Evolutionary conservation across 2,888 invertebrate genomes (phyloP).

Genomic region (Brachylomia viminalis): DNA sequence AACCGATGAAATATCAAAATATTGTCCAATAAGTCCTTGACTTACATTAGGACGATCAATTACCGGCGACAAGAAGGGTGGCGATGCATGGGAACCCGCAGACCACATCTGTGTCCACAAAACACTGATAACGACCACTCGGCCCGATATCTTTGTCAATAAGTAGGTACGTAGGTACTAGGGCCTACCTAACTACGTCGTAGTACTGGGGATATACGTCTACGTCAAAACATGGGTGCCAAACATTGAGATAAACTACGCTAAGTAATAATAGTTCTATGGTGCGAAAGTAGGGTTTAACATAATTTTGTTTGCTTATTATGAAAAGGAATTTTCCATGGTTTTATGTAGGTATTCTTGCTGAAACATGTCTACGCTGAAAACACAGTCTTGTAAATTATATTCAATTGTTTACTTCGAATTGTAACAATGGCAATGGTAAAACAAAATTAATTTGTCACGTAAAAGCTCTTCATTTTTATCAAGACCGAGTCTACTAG

Average conservation of each 20-base stretch:
- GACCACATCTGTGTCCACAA: slow-evolving; percentile 87
- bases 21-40: slow-evolving; percentile 63
- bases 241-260: no score
- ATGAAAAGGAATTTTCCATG: background rate
- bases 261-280: no score
- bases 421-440: background rate
- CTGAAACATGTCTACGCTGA: background rate
- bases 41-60: slow-evolving; percentile 68
- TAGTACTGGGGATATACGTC: slow-evolving; percentile 11
- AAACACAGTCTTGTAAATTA: background rate
- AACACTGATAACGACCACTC: slow-evolving; percentile 70
- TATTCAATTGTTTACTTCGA: background rate
- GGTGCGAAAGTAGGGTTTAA: background rate
- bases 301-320: background rate
- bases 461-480: background rate
- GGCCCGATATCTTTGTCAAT: slow-evolving; percentile 65
- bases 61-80: slow-evolving; percentile 68
- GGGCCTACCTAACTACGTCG: slow-evolving; percentile 34
- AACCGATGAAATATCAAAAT: slow-evolving; percentile 24
- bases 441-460: background rate
- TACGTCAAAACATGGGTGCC: slow-evolving; percentile 9
- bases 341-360: background rate
- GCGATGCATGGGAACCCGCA: slow-evolving; percentile 74
- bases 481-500: background rate
- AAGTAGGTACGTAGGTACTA: slow-evolving; percentile 41